Base-by-base conservation (phyloP, 2,113 vertebrate genomes). In the Phaethon lepturus region DNA sequence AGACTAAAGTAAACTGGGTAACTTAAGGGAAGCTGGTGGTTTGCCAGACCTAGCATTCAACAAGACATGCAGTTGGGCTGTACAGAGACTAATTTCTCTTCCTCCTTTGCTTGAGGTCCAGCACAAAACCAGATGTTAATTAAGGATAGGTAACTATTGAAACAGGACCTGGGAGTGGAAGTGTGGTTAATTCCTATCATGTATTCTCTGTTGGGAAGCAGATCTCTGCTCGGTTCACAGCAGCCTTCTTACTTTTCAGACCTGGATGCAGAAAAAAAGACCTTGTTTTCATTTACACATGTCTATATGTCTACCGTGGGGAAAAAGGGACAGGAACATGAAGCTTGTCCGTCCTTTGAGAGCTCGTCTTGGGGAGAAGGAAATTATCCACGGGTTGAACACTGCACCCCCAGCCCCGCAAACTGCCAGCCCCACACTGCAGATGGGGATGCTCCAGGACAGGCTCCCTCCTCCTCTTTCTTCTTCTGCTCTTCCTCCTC, bases 321-420 rank as follows among this genome's bases (percentile, higher is more conserved):
- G 23, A 10, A 52, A 80, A 79, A 59, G 13, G 33, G 22, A n/a
- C 0, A 1, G 13, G 9, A 59, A 29, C 5, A 4, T 0, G 1
- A 47, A 8, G 5, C 7, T 55, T 64, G 15, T 29, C 44, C 1
- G 0, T 35, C 5, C 0, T 75, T 63, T 59, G 23, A 81, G 38
- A 71, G 6, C 22, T 64, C 40, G 71, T 0, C 14, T 6, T 47
- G 45, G 14, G n/a, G 10, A 86, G 26, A 42, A 40, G 74, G 26
- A 6, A 18, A 72, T 52, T 93, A n/a, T 23, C 9, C 45, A 56
- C 2, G 6, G 15, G 8, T 63, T 56, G 58, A 78, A 7, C 23
- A 44, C n/a, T 1, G 2, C n/a, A 47, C 2, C 7, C 14, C 28
- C 2, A 5, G 9, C 45, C 29, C 68, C 1, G 1, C 20, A 82